Conservation (phyloP, 2,888 invertebrate genomes). For the Acheta domesticus region DNA sequence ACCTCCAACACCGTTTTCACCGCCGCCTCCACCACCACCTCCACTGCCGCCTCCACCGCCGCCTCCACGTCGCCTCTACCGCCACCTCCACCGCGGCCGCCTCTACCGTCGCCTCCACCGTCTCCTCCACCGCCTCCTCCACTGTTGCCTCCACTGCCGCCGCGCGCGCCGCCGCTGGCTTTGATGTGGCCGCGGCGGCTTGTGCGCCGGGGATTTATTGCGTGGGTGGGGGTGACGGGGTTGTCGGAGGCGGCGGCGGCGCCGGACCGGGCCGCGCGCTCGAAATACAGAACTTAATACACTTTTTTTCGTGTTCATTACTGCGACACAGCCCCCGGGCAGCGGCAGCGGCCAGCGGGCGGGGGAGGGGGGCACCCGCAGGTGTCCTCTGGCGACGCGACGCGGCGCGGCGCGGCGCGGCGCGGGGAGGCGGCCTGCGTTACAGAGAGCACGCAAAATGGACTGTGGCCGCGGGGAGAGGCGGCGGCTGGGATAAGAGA, state of each 20-base stretch:
- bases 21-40: too few species aligned
- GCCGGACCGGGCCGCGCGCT: background rate
- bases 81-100: background rate
- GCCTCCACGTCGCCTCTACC: background rate
- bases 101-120: background rate
- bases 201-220: background rate
- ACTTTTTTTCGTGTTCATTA: conserved; percentile 18
- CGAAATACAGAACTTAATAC: conserved; percentile 7
- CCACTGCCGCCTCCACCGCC: too few species aligned
- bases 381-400: too few species aligned
- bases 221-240: background rate
- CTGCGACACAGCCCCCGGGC: background rate
- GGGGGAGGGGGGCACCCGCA: too few species aligned
- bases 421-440: too few species aligned
- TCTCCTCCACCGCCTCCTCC: background rate
- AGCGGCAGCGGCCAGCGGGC: background rate
- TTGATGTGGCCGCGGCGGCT: background rate
- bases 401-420: too few species aligned
- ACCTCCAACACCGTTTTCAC: too few species aligned
- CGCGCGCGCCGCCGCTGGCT: background rate
- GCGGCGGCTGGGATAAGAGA: too few species aligned
- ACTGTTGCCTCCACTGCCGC: background rate
- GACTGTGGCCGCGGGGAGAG: too few species aligned
- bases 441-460: too few species aligned
- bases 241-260: background rate